Base-by-base conservation (phyloP, 2,113 vertebrate species). In the Ailurus styani region DNA sequence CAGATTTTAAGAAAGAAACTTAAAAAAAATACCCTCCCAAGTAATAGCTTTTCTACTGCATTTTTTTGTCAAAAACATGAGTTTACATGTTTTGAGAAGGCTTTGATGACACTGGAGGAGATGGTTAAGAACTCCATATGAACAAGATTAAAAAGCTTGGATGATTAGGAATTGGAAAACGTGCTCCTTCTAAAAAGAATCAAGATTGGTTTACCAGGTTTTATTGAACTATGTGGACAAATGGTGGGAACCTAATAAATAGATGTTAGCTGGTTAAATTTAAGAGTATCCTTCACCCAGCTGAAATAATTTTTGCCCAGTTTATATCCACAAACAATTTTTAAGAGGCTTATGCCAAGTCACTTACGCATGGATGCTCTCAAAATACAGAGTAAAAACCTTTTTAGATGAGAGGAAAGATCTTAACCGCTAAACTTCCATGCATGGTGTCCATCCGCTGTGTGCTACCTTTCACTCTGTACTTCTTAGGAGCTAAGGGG, bases 1-100 rank as follows among this genome's bases (percentile, higher is more conserved):
- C 55, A 64, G 73, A 75, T 96, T 93, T 91, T 96, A 91, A 82
- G 78, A 37, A 93, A 86, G 72, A 75, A 73, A 42, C 3, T 31
- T 34, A 66, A 66, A 66, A 66, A 66, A 77, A 83, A 91, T 42
- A 70, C 10, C n/a, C 37, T 95, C 45, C 21, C 85, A 93, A 88
- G 34, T 85, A 86, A 77, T 60, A 85, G 11, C 34, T 89, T 85
- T 93, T 50, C 40, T 86, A 21, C 1, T 62, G 1, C 13, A 75
- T 82, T 78, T 82, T 78, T 94, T 89, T 72, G 37, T 87, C 85
- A 84, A 90, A 85, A 29, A 66, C 11, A 29, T 20, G 7, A 55
- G 57, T 95, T 94, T 73, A 86, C 13, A 57, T 50, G 4, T 37
- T 92, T 87, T n/a, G 5, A 95, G 42, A 93, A 78, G n/a, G 47